Evolutionary conservation across 2,888 invertebrate genomes (phyloP).

Genomic region (Nomada lathburiana): DNA sequence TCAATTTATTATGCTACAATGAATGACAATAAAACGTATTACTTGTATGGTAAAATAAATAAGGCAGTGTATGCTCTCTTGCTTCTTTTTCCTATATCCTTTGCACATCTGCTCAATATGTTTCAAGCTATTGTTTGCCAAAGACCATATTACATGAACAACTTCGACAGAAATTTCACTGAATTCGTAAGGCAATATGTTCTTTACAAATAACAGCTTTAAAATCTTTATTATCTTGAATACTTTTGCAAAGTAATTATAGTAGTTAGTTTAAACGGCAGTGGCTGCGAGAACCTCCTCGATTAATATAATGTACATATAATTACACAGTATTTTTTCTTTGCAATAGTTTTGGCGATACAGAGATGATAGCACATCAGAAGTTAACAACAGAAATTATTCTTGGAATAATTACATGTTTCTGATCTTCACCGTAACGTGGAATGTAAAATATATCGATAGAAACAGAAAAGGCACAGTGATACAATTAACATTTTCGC

Average conservation of each 20-base stretch:
- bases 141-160: slow-evolving; percentile 35
- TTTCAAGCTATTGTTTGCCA: slow-evolving; percentile 45
- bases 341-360: slow-evolving; percentile 57
- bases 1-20: slow-evolving; percentile 79
- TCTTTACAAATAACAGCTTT: slow-evolving; percentile 50
- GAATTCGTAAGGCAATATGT: slow-evolving; percentile 9
- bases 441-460: slow-evolving; percentile 65
- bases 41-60: slow-evolving; percentile 82
- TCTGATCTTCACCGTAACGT: slow-evolving; percentile 41
- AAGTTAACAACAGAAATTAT: slow-evolving; percentile 67
- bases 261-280: slow-evolving; percentile 71
- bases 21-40: slow-evolving; percentile 80
- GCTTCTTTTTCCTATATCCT: slow-evolving; percentile 61
- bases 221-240: slow-evolving; percentile 49
- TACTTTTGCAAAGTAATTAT: slow-evolving; percentile 57
- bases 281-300: slow-evolving; percentile 72
- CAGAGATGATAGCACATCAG: slow-evolving; percentile 69
- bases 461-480: slow-evolving; percentile 53
- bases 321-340: slow-evolving; percentile 42
- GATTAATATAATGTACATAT: slow-evolving; percentile 60
- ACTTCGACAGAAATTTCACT: background rate
- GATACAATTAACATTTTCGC: slow-evolving; percentile 39
- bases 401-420: slow-evolving; percentile 46
- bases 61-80: slow-evolving; percentile 82
- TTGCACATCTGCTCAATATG: slow-evolving; percentile 45